Percentiles rank a stretch among this genome's conserved stretches.
Conservation (phyloP, 2,113 vertebrate species). For the Oxygymnocypris stewartii region DNA sequence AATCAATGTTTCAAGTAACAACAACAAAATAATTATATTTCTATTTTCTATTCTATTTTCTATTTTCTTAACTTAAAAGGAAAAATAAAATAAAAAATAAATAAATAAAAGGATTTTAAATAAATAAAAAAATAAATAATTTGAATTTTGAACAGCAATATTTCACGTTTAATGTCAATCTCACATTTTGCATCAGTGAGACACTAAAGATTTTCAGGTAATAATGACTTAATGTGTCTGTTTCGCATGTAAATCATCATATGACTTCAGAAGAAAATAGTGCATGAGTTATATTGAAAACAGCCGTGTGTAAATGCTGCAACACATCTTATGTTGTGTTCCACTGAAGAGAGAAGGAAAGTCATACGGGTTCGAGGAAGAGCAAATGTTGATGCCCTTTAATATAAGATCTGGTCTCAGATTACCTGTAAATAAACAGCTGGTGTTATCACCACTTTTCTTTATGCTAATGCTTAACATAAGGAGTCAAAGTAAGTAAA, state of each 20-base stretch:
- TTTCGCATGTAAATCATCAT: background rate
- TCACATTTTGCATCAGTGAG: no score
- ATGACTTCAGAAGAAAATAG: background rate
- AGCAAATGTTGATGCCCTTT: background rate
- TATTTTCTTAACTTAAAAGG: no score
- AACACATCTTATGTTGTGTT: background rate
- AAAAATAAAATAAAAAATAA: no score
- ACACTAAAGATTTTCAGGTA: background rate
- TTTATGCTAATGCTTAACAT: background rate
- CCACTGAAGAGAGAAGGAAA: background rate
- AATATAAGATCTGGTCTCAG: no score
- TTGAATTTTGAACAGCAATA: no score
- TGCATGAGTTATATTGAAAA: background rate
- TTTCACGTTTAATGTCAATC: background rate
- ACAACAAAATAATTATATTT: no score
- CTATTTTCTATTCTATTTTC: no score
- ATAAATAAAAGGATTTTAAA: background rate
- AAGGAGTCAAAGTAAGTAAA: background rate
- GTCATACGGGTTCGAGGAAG: background rate
- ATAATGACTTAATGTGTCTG: background rate
- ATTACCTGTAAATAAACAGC: no score
- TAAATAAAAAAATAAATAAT: no score
- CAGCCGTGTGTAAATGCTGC: background rate
- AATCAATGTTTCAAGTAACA: no score
- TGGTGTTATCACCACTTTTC: background rate